These are phyloP conservation scores for Cololabis saira DNA, from an alignment of 2,113 vertebrate genomes.

Conservation along the genomic window DNA sequence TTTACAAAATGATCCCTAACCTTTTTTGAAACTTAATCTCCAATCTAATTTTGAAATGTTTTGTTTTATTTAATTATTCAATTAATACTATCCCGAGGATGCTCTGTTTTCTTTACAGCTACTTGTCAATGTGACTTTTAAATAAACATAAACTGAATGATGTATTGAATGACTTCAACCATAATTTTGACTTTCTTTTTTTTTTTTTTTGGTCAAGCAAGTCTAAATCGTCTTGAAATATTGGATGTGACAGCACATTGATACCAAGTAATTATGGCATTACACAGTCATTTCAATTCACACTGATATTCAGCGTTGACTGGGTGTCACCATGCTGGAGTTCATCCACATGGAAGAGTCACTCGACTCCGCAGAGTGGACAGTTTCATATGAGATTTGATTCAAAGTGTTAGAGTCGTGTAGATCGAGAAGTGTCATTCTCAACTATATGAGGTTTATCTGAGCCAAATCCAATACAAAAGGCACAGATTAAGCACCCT, in stretches of 20 bases:
- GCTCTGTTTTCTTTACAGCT: background rate
- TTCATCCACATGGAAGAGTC: conserved; percentile 11
- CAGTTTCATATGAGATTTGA: background rate
- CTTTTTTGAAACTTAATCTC: no score
- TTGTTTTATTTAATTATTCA: no score
- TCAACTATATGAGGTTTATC: background rate
- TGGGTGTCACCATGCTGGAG: conserved; percentile 14
- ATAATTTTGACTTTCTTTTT: background rate
- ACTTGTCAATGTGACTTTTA: background rate
- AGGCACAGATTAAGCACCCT: no score
- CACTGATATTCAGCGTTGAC: conserved; percentile 28
- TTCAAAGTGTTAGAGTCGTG: background rate
- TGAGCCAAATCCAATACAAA: background rate
- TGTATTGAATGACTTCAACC: conserved; percentile 9
- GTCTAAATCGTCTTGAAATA: conserved; percentile 57
- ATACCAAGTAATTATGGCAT: conserved; percentile 69
- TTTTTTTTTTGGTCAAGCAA: conserved; percentile 17
- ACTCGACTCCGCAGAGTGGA: conserved; percentile 10
- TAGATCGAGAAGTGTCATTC: background rate
- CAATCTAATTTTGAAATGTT: no score
- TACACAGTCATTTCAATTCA: conserved; percentile 61
- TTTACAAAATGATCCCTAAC: background rate
- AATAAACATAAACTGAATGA: background rate
- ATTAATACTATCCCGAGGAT: background rate
- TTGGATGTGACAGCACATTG: conserved; percentile 74